These are phyloP conservation scores for Eristalinus aeneus DNA, from an alignment of 2,888 invertebrate species.

Conservation along the genomic window DNA sequence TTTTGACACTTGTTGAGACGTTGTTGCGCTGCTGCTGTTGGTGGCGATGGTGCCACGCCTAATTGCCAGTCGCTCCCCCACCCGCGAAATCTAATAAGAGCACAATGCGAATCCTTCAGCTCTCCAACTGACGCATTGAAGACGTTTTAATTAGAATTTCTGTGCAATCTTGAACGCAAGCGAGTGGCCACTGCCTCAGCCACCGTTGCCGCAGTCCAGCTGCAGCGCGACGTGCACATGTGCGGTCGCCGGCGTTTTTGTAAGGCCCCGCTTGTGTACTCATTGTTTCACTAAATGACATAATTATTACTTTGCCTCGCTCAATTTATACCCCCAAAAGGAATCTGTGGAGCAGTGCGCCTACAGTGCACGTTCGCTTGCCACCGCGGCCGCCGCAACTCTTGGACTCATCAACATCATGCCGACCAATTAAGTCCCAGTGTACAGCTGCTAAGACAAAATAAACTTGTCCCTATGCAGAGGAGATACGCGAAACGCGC, in stretches of 20 bases:
- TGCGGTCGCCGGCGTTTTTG: conserved; percentile 62
- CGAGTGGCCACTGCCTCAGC: conserved; percentile 26
- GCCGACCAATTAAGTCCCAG: conserved; percentile 66
- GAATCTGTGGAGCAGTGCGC: conserved; percentile 66
- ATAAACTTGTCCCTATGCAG: conserved; percentile 59
- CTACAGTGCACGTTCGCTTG: conserved; percentile 48
- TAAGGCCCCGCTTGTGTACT: conserved; percentile 57
- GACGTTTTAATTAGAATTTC: conserved; percentile 68
- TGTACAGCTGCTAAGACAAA: conserved; percentile 60
- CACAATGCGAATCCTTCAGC: conserved; percentile 66
- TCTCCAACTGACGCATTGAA: conserved; percentile 59
- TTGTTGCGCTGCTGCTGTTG: conserved; percentile 25
- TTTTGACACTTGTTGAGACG: conserved; percentile 58
- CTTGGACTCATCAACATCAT: conserved; percentile 67
- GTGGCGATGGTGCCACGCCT: conserved; percentile 68
- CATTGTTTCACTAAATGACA: conserved; percentile 70
- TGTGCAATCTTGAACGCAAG: conserved; percentile 30
- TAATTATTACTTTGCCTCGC: conserved; percentile 70
- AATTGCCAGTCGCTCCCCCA: conserved; percentile 39
- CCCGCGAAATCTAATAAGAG: conserved; percentile 60
- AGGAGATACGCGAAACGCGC: conserved; percentile 19
- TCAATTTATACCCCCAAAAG: conserved; percentile 70
- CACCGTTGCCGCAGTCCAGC: conserved; percentile 30
- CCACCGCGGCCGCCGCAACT: neutral
- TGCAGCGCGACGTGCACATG: conserved; percentile 45